phyloP scores from a whole-genome alignment of 2,797 vertebrate genomes.

The Rhincodon typus region DNA sequence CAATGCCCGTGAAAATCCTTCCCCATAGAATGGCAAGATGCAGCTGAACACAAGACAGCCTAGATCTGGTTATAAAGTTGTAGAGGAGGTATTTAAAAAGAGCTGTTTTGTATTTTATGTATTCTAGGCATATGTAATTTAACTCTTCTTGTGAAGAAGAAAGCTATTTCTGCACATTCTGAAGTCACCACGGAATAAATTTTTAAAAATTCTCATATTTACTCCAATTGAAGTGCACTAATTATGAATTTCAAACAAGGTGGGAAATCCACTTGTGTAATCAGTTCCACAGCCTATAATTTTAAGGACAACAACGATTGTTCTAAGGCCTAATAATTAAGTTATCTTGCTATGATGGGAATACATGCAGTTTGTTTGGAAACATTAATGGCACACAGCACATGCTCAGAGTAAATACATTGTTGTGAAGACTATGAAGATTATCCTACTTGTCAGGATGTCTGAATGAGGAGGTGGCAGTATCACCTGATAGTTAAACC shows the following conservation, averaged over 20 bases:
- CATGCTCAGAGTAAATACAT: slow-evolving; percentile 35
- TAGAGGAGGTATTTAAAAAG: slow-evolving; percentile 5
- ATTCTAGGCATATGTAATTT: background rate
- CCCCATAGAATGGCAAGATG: background rate
- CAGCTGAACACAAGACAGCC: background rate
- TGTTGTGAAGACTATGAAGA: background rate
- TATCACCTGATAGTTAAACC: background rate
- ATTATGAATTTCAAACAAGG: background rate
- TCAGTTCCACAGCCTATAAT: background rate
- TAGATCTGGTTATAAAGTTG: background rate
- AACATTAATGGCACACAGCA: background rate
- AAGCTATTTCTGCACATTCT: background rate
- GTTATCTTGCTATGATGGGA: slow-evolving; percentile 1
- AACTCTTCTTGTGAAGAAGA: background rate
- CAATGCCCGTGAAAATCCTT: background rate
- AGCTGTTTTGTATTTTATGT: background rate
- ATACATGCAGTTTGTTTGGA: background rate
- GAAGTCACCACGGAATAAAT: background rate
- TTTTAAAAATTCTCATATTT: background rate
- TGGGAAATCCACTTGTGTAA: background rate
- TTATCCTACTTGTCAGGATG: background rate
- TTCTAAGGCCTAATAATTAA: background rate
- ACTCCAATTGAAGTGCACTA: background rate
- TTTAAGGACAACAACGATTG: background rate
- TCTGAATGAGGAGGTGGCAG: background rate